phyloP scores from a whole-genome alignment of 2,113 vertebrate species.

The Raja brachyura region DNA sequence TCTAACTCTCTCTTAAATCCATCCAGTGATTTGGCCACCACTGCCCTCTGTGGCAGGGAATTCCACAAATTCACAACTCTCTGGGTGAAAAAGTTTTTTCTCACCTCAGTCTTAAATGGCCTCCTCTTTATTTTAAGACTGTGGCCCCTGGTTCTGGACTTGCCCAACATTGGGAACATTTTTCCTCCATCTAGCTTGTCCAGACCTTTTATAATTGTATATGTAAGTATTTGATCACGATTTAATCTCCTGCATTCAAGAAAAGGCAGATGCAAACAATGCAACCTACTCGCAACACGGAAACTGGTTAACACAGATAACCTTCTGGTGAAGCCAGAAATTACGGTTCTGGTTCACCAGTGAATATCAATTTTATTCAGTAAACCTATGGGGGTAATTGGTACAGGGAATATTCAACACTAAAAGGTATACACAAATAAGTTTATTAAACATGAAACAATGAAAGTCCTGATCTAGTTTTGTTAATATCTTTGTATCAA shows the following conservation, averaged over 20 bases:
- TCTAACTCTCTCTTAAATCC: too few relatives aligned
- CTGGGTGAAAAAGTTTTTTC: too few relatives aligned
- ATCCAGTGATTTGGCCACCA: too few relatives aligned
- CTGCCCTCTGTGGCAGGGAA: too few relatives aligned
- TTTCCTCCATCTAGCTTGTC: too few relatives aligned
- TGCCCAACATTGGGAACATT: too few relatives aligned
- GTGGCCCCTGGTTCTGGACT: too few relatives aligned
- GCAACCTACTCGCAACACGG: neutral
- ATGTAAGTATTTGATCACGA: too few relatives aligned
- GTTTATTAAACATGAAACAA: neutral
- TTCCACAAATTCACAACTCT: too few relatives aligned
- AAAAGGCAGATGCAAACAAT: neutral
- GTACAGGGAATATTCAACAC: neutral
- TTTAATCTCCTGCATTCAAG: neutral
- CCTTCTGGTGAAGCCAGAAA: neutral
- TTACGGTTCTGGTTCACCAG: neutral
- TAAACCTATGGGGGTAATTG: neutral
- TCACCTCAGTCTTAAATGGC: too few relatives aligned
- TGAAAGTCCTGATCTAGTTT: neutral
- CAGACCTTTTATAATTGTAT: too few relatives aligned
- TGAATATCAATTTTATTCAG: neutral
- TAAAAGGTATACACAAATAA: neutral
- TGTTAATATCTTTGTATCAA: neutral
- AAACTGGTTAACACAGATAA: neutral
- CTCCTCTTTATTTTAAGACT: too few relatives aligned